Conservation (phyloP, 2,888 invertebrate genomes). For the Pseudoips prasinana region DNA sequence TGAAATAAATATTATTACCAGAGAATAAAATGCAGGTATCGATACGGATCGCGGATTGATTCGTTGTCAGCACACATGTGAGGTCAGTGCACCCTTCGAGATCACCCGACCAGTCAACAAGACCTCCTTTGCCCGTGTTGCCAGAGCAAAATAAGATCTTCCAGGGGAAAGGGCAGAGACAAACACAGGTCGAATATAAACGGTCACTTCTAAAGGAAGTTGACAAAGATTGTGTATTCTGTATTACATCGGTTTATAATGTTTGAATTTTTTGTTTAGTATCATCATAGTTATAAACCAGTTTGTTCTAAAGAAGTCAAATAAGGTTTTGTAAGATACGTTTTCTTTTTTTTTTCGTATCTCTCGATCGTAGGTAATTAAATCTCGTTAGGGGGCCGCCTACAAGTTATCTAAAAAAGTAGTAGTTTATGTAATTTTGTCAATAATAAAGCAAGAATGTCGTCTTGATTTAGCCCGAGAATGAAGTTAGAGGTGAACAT, state of each 20-base stretch:
- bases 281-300: conserved; percentile 10
- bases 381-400: conserved; percentile 13
- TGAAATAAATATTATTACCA: too few species aligned
- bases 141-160: too few species aligned
- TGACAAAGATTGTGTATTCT: conserved; percentile 17
- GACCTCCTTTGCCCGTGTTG: conserved; percentile 11
- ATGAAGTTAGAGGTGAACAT: too few species aligned
- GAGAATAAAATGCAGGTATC: conserved; percentile 18
- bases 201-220: conserved; percentile 26
- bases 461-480: too few species aligned
- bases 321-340: too few species aligned
- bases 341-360: conserved; percentile 2
- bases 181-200: neutral
- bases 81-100: conserved; percentile 39
- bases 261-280: conserved; percentile 8
- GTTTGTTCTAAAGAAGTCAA: too few species aligned
- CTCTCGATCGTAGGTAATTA: too few species aligned
- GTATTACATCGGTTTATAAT: too few species aligned
- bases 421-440: too few species aligned
- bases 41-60: conserved; percentile 35
- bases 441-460: too few species aligned
- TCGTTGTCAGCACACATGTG: conserved; percentile 35
- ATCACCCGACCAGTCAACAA: conserved; percentile 19
- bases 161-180: neutral
- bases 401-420: too few species aligned